Evolutionary conservation across 92 coral and sea anemone species (phyloP).

Genomic region (Palythoa grandiflora): DNA sequence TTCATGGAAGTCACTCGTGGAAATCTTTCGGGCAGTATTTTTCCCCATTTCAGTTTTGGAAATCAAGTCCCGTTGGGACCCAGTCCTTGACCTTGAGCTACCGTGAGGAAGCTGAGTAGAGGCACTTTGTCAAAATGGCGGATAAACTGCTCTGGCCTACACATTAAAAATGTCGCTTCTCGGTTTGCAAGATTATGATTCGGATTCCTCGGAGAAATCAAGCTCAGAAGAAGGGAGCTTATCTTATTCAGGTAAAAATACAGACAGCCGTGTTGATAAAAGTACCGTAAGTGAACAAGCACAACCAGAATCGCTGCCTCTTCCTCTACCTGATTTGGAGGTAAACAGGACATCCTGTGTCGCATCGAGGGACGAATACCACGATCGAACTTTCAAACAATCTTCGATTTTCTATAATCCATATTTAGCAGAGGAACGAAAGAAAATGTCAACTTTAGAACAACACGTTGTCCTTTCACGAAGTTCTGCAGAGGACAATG

Average conservation of each 20-base stretch:
- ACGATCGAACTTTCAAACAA: conserved; percentile 67
- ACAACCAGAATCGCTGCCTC: background rate
- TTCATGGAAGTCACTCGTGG: no score
- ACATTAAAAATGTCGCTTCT: conserved; percentile 32
- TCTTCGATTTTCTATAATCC: conserved; percentile 95
- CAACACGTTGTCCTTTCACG: conserved; percentile 89
- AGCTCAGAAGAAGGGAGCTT: conserved; percentile 15
- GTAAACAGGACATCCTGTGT: conserved; percentile 48
- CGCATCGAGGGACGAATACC: conserved; percentile 56
- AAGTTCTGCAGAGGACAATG: conserved; percentile 48
- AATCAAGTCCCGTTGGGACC: no score
- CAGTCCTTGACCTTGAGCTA: background rate
- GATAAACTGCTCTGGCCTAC: background rate
- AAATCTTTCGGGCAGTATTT: no score
- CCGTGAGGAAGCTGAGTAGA: background rate
- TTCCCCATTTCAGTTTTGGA: no score
- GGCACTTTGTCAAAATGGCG: conserved; percentile 27
- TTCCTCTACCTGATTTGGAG: conserved; percentile 66
- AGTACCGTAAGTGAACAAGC: background rate
- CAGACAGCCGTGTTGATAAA: background rate
- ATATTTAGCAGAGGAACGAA: conserved; percentile 88
- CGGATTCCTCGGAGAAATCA: conserved; percentile 34
- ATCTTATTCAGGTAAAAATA: background rate
- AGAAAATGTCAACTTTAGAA: conserved; percentile 84
- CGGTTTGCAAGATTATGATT: conserved; percentile 31